These are phyloP conservation scores for Beris morrisii DNA, from an alignment of 2,888 invertebrate species.

Conservation along the genomic window DNA sequence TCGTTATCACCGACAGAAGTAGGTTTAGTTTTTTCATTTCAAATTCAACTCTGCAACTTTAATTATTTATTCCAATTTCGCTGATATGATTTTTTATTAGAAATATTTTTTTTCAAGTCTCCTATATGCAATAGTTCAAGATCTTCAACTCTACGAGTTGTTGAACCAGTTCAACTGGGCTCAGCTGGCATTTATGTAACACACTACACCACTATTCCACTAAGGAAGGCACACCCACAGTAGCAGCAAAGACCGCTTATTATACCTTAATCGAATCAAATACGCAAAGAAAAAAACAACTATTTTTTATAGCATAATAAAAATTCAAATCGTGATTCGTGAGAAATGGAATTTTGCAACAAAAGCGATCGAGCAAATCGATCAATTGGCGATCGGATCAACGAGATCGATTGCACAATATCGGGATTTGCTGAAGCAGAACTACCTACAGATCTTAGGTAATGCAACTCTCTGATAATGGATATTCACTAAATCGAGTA, in stretches of 20 bases:
- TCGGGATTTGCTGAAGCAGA: slow-evolving; percentile 10
- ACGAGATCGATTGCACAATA: slow-evolving; percentile 26
- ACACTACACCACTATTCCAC: slow-evolving; percentile 4
- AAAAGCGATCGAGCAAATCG: slow-evolving; percentile 16
- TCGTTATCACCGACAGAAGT: too few species aligned
- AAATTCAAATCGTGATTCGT: slow-evolving; percentile 16
- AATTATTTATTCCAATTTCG: too few species aligned
- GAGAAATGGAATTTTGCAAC: slow-evolving; percentile 24
- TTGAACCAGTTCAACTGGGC: slow-evolving; percentile 41
- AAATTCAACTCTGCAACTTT: neutral
- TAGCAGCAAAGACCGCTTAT: neutral
- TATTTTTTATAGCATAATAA: slow-evolving; percentile 5
- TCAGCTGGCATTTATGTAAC: slow-evolving; percentile 34
- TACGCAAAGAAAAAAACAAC: slow-evolving; percentile 1
- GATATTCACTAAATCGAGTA: too few species aligned
- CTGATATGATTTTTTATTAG: too few species aligned
- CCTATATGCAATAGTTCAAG: slow-evolving; percentile 42
- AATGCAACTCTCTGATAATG: slow-evolving; percentile 11
- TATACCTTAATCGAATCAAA: slow-evolving; percentile 3
- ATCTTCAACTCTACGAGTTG: slow-evolving; percentile 43
- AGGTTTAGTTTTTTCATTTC: neutral
- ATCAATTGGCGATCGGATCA: slow-evolving; percentile 8
- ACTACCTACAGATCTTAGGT: slow-evolving; percentile 2
- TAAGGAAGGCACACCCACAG: slow-evolving; percentile 3
- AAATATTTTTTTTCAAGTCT: too few species aligned